phyloP scores from a whole-genome alignment of 2,888 invertebrate species.

The Scaptomyza tumidula region DNA sequence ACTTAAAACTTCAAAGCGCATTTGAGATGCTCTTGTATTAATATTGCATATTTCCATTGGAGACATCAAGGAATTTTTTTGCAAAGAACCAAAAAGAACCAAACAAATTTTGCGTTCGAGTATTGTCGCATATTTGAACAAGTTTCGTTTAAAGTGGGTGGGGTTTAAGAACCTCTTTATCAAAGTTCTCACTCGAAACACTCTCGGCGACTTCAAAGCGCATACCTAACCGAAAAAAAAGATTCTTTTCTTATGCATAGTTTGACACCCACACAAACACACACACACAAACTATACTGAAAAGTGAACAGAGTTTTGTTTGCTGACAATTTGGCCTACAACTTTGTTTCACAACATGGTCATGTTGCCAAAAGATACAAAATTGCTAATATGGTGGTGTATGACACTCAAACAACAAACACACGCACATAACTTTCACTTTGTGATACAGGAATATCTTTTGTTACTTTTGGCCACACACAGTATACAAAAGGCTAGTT shows the following conservation, averaged over 20 bases:
- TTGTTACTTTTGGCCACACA: slow-evolving; percentile 38
- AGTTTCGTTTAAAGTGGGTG: neutral
- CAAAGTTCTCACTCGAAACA: slow-evolving; percentile 13
- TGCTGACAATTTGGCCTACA: slow-evolving; percentile 56
- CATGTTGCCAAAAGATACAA: slow-evolving; percentile 59
- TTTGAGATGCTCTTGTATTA: neutral
- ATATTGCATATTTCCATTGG: slow-evolving; percentile 4
- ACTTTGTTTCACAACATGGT: slow-evolving; percentile 46
- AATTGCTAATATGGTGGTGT: slow-evolving; percentile 68
- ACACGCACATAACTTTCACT: slow-evolving; percentile 66
- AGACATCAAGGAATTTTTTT: slow-evolving; percentile 20
- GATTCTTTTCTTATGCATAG: slow-evolving; percentile 35
- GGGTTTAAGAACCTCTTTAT: neutral
- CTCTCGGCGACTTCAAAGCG: slow-evolving; percentile 37
- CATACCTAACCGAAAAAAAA: slow-evolving; percentile 15
- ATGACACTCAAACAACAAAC: slow-evolving; percentile 17
- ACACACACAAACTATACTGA: neutral
- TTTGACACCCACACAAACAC: slow-evolving; percentile 16
- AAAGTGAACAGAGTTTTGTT: slow-evolving; percentile 34
- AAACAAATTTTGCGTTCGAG: slow-evolving; percentile 1
- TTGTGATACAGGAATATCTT: slow-evolving; percentile 69
- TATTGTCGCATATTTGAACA: slow-evolving; percentile 8
- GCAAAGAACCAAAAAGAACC: neutral
- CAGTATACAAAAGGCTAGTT: slow-evolving; percentile 22
- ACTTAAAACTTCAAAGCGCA: neutral